Evolutionary conservation across 1,140 invertebrate species (phyloP), one percentile per base, ranked within the genome.

Genomic region (Aphidius gifuensis): DNA sequence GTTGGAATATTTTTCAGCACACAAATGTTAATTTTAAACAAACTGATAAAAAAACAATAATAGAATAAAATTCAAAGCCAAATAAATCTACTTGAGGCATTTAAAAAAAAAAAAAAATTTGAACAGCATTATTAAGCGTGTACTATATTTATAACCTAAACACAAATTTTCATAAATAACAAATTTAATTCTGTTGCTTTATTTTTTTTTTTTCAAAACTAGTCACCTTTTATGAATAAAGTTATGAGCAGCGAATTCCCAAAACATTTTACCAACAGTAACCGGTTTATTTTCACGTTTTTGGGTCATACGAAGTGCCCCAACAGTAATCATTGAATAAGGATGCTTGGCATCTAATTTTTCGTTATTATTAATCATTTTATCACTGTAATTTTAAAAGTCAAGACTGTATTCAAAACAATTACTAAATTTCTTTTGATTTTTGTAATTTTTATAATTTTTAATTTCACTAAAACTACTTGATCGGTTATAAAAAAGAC

Each of bases 241-340:
- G 68, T 75, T 73, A 68, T 70, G 72, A 43, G 74, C 73, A 9
- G 68, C 74, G 48, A 73, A 75, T 62, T 72, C 74, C 72, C 74
- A 77, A 68, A 70, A 77, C 32, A 74, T 62, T 58, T 69, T 70
- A 39, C 67, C 73, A n/a, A 67, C 60, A 0, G 74, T 75, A 45
- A 76, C 65, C 42, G 67, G 60, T 65, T 68, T 74, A 6, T 42
- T 61, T 70, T 76, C 74, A 9, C 71, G 67, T 5, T 69, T 71
- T 66, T 75, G 72, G 43, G 64, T 69, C 73, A 76, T 76, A 62
- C 74, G 69, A 46, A 66, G 60, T 38, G 73, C 74, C 4, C 23
- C 23, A 32, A 32, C 1, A 7, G 73, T 72, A 21, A 75, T 69
- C 8, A 64, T 67, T 50, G 62, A 71, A 55, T 74, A 76, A 56